Percentiles rank a stretch among this genome's conserved stretches.
phyloP scores from a whole-genome alignment of 1,140 invertebrate species.

The Eriosoma lanigerum region DNA sequence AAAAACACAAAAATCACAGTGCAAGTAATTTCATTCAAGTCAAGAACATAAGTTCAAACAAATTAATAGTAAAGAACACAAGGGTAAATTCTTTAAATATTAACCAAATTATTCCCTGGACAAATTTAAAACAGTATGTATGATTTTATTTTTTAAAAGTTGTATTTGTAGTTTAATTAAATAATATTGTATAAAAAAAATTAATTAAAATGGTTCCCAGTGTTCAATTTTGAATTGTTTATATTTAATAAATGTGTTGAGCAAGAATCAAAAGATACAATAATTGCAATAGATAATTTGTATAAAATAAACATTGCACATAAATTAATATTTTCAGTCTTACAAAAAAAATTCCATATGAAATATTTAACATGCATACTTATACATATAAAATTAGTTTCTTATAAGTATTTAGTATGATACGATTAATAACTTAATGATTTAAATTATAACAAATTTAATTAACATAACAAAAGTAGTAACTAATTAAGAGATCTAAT shows the following conservation, averaged over 20 bases:
- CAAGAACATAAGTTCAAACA: conserved; percentile 28
- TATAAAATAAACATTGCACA: conserved; percentile 17
- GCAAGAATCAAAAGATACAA: conserved; percentile 35
- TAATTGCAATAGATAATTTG: conserved; percentile 37
- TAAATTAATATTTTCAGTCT: conserved; percentile 47
- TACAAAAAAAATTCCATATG: conserved; percentile 31
- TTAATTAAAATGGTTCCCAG: conserved; percentile 19
- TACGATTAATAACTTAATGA: conserved; percentile 7
- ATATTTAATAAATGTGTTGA: conserved; percentile 23
- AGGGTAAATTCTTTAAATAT: not conserved
- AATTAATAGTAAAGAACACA: conserved; percentile 26
- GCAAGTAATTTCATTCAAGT: conserved; percentile 34
- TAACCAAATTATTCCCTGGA: not conserved
- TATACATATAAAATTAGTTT: not conserved
- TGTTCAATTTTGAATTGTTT: conserved; percentile 28
- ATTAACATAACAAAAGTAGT: conserved; percentile 20
- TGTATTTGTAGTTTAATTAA: not conserved
- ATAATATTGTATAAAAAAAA: not conserved
- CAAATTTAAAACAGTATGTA: not conserved
- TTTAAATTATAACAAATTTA: conserved; percentile 5
- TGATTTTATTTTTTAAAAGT: conserved; percentile 18
- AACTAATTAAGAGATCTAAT: not conserved
- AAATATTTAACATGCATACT: conserved; percentile 28
- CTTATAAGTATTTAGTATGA: conserved; percentile 4
- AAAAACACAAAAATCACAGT: conserved; percentile 50